Evolutionary conservation across 1,140 invertebrate genomes (phyloP).

Genomic region (Halyomorpha halys): DNA sequence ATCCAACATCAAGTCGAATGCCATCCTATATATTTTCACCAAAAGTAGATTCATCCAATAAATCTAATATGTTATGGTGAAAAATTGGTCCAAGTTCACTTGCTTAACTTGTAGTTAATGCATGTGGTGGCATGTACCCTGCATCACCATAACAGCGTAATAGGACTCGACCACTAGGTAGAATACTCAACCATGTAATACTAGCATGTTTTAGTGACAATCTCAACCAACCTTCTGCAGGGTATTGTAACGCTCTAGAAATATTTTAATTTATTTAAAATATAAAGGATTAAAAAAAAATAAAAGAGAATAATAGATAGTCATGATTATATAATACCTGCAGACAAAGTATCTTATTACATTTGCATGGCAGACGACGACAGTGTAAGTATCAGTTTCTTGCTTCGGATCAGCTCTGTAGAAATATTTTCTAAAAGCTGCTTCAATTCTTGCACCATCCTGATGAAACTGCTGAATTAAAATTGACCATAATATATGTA

Average conservation of each 20-base stretch:
- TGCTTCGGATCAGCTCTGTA: slow-evolving; percentile 75
- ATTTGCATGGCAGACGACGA: slow-evolving; percentile 96
- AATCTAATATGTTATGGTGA: too few species aligned
- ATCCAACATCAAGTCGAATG: too few species aligned
- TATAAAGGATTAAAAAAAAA: slow-evolving; percentile 2
- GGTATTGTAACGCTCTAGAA: slow-evolving; percentile 89
- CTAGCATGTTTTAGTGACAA: slow-evolving; percentile 84
- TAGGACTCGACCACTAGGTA: slow-evolving; percentile 73
- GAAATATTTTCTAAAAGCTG: slow-evolving; percentile 89
- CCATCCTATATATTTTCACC: too few species aligned
- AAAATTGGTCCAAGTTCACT: not conserved
- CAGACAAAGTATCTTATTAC: slow-evolving; percentile 97
- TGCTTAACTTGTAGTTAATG: slow-evolving; percentile 42
- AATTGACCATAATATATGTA: slow-evolving; percentile 7
- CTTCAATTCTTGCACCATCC: slow-evolving; percentile 94
- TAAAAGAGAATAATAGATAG: slow-evolving; percentile 12
- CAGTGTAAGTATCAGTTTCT: slow-evolving; percentile 73
- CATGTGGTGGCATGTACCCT: slow-evolving; percentile 73
- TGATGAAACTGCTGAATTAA: slow-evolving; percentile 73
- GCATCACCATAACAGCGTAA: slow-evolving; percentile 72
- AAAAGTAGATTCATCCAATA: too few species aligned
- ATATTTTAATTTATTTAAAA: not conserved
- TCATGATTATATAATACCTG: slow-evolving; percentile 45
- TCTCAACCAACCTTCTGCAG: slow-evolving; percentile 91
- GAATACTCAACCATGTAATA: slow-evolving; percentile 82